Percentiles rank a stretch among this genome's conserved stretches.
phyloP scores from a whole-genome alignment of 92 coral and sea anemone genomes.

The Zoanthus sansibaricus region DNA sequence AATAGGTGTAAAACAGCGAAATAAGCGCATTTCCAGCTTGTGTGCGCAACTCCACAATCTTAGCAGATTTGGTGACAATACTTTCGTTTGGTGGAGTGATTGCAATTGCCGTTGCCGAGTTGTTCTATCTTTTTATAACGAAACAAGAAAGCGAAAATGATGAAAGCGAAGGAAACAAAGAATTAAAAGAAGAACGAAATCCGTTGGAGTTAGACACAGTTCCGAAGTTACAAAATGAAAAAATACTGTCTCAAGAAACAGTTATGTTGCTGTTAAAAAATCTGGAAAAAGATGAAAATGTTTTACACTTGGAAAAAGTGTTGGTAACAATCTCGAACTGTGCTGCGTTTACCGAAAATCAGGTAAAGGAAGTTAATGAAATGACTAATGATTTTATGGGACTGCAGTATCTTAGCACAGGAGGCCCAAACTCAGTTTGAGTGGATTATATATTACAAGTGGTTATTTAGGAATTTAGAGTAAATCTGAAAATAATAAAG shows the following conservation, averaged over 20 bases:
- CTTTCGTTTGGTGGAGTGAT: slow-evolving; percentile 4
- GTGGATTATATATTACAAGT: too few species aligned
- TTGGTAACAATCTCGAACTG: slow-evolving; percentile 68
- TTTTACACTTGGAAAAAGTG: slow-evolving; percentile 60
- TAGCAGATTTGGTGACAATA: too few species aligned
- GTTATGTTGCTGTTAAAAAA: slow-evolving; percentile 46
- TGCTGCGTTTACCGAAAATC: slow-evolving; percentile 81
- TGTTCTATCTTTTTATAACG: slow-evolving; percentile 3
- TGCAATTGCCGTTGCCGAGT: neutral
- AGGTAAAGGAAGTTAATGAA: slow-evolving; percentile 47
- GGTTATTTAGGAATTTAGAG: too few species aligned
- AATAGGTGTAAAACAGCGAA: too few species aligned
- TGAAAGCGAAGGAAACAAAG: neutral
- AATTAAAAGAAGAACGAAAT: neutral
- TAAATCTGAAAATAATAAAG: too few species aligned
- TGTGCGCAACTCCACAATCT: too few species aligned
- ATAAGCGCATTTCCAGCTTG: too few species aligned
- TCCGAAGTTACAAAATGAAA: slow-evolving; percentile 15
- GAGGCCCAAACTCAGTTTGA: too few species aligned
- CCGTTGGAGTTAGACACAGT: neutral
- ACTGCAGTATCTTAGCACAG: too few species aligned
- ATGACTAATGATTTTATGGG: too few species aligned
- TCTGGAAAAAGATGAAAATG: slow-evolving; percentile 53
- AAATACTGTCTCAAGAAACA: slow-evolving; percentile 14
- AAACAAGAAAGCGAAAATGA: neutral